phyloP scores from a whole-genome alignment of 2,797 vertebrate species.

The Takifugu ocellatus region DNA sequence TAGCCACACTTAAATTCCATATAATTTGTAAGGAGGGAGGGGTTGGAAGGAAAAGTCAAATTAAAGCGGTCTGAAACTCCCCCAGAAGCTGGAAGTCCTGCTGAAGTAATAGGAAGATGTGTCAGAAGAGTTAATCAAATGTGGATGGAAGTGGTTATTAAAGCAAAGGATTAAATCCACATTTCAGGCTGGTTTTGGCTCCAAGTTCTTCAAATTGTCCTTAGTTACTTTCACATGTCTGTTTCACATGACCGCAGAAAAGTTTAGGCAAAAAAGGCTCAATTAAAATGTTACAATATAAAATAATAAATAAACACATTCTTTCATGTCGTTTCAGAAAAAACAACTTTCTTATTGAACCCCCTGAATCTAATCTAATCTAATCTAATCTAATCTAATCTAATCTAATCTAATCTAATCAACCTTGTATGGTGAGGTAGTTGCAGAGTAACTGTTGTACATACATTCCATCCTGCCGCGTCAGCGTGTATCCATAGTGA shows the following conservation, averaged over 20 bases:
- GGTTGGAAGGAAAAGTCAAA: constrained; percentile 39
- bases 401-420: constrained; percentile 36
- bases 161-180: constrained; percentile 8
- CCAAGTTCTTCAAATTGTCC: background rate
- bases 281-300: too few relatives aligned
- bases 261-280: constrained; percentile 11
- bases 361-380: constrained; percentile 32
- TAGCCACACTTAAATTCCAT: constrained; percentile 34
- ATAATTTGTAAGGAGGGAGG: constrained; percentile 18
- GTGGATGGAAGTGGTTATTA: constrained; percentile 12
- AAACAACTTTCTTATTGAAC: too few relatives aligned
- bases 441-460: constrained; percentile 67
- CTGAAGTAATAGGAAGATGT: constrained; percentile 34
- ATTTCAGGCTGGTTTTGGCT: constrained; percentile 2
- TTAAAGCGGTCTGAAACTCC: constrained; percentile 27
- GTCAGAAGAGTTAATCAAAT: constrained; percentile 33
- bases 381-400: constrained; percentile 42
- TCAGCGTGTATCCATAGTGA: constrained; percentile 97
- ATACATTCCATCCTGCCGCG: constrained; percentile 98
- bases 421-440: constrained; percentile 47
- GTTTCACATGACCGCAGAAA: background rate
- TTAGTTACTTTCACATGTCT: background rate
- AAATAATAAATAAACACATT: too few relatives aligned
- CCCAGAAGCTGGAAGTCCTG: constrained; percentile 29
- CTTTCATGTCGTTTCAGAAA: too few relatives aligned